Conservation (phyloP, 1,140 invertebrate genomes). For the Heterodera carotae region DNA sequence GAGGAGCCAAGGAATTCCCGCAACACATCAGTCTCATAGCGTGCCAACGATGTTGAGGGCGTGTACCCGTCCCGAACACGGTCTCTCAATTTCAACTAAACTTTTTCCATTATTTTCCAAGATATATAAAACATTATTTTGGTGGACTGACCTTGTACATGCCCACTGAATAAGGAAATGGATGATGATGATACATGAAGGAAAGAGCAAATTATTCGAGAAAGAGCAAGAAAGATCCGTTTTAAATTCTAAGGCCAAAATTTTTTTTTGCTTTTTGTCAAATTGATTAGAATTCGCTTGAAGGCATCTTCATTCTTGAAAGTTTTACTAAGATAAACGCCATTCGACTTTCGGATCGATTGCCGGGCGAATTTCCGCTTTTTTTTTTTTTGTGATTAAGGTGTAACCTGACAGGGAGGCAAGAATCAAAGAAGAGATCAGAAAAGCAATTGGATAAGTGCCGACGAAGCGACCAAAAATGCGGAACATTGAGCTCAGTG, state of each 20-base stretch:
- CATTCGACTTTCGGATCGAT: no score
- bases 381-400: neutral
- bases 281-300: no score
- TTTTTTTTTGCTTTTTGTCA: no score
- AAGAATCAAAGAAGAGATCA: conserved; percentile 50
- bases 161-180: conserved; percentile 45
- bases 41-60: conserved; percentile 49
- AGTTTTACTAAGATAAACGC: no score
- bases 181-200: neutral
- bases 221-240: no score
- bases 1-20: conserved; percentile 48
- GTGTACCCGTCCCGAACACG: conserved; percentile 54
- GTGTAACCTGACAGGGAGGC: conserved; percentile 36
- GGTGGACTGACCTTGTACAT: conserved; percentile 36
- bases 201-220: no score
- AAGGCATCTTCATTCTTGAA: no score
- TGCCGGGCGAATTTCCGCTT: neutral
- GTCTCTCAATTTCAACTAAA: conserved; percentile 45
- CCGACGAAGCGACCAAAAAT: conserved; percentile 49
- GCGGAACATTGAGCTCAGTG: conserved; percentile 36
- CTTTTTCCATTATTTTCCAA: neutral
- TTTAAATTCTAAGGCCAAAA: no score
- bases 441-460: conserved; percentile 45
- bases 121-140: neutral
- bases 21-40: conserved; percentile 58